phyloP scores from a whole-genome alignment of 2,113 vertebrate genomes.

The Macroglossus sobrinus region DNA sequence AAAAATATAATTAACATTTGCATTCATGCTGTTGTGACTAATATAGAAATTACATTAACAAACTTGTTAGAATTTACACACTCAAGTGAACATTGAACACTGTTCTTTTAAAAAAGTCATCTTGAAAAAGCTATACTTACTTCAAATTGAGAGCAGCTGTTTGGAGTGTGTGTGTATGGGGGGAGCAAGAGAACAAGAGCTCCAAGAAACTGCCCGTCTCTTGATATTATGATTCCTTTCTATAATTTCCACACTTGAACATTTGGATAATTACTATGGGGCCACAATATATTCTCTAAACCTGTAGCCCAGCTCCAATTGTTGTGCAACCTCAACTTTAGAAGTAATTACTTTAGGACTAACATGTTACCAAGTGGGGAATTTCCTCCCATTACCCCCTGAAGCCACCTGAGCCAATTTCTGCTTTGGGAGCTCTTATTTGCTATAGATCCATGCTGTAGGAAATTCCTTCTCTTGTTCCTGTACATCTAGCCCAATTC shows the following conservation, averaged over 20 bases:
- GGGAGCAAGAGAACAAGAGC: no score
- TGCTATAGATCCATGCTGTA: background rate
- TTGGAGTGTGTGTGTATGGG: no score
- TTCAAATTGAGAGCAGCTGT: no score
- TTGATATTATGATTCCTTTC: background rate
- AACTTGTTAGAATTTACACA: slow-evolving; percentile 35
- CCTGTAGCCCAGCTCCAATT: background rate
- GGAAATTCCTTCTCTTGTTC: background rate
- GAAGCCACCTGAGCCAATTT: background rate
- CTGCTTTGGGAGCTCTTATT: background rate
- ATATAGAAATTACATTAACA: slow-evolving; percentile 25
- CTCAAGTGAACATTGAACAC: background rate
- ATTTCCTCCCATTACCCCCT: background rate
- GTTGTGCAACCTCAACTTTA: background rate
- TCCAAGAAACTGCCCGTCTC: background rate
- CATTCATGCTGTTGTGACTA: background rate
- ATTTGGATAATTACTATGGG: background rate
- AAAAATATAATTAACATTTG: slow-evolving; percentile 38
- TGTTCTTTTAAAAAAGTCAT: background rate
- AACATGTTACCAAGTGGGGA: background rate
- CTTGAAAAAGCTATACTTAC: background rate
- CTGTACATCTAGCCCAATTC: background rate
- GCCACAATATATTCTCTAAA: background rate
- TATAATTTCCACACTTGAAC: background rate
- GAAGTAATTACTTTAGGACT: slow-evolving; percentile 24